Conservation (phyloP, 2,888 invertebrate genomes). For the Dryobota labecula region DNA sequence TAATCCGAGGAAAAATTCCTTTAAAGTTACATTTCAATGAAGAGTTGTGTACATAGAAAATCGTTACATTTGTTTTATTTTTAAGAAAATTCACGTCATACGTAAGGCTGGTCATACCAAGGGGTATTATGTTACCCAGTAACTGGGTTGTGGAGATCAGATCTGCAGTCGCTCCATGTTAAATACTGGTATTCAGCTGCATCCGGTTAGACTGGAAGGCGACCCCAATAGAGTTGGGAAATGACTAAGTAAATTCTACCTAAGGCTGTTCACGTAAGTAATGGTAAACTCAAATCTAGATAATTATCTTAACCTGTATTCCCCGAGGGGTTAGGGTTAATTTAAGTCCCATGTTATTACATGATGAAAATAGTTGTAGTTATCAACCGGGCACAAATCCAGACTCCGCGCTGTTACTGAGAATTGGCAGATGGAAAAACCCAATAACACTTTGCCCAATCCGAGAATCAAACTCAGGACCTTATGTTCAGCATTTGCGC, state of each 20-base stretch:
- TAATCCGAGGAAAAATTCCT: conserved; percentile 15
- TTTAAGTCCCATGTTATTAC: no score
- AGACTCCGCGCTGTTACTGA: neutral
- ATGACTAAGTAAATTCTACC: no score
- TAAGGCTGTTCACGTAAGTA: no score
- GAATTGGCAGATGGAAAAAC: neutral
- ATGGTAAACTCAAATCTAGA: neutral
- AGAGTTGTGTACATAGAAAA: conserved; percentile 22
- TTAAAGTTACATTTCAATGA: conserved; percentile 32
- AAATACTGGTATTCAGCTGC: no score
- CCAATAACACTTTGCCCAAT: neutral
- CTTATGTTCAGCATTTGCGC: neutral
- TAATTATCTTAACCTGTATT: neutral
- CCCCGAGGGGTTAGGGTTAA: no score
- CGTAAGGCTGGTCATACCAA: conserved; percentile 3
- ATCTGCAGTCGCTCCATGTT: no score
- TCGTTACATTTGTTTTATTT: neutral
- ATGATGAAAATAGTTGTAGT: no score
- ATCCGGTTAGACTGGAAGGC: no score
- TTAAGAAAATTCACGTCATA: conserved; percentile 15
- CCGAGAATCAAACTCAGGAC: neutral
- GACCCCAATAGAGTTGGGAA: no score
- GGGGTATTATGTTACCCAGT: no score
- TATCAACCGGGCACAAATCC: neutral
- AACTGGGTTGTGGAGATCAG: no score